Percentiles rank a stretch among this genome's conserved stretches.
These are phyloP conservation scores for Ceratotherium simum DNA, from an alignment of 2,113 vertebrate species.

Conservation along the genomic window DNA sequence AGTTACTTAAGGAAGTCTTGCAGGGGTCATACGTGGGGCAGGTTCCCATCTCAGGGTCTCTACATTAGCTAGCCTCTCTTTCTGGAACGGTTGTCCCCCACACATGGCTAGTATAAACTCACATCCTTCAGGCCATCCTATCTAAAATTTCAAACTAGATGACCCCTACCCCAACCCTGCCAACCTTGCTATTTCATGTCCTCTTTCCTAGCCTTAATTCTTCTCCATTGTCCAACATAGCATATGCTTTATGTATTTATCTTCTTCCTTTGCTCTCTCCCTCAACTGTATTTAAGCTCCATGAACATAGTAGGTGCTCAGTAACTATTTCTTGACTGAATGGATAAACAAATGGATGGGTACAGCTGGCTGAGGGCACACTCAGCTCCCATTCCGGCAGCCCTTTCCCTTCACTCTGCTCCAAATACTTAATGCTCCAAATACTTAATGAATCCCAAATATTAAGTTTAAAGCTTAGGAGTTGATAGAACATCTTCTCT, in stretches of 20 bases:
- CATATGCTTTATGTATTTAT: not conserved
- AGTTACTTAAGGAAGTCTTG: not conserved
- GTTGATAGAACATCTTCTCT: not conserved
- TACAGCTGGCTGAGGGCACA: not conserved
- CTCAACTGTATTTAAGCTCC: not conserved
- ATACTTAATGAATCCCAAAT: not conserved
- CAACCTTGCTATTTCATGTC: not conserved
- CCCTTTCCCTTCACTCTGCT: not conserved
- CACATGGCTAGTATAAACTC: no score
- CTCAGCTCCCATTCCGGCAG: not conserved
- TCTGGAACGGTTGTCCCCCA: not conserved
- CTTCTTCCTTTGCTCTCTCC: not conserved
- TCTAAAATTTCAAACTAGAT: not conserved
- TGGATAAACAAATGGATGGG: not conserved
- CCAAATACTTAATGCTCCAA: not conserved
- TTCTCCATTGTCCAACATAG: not conserved
- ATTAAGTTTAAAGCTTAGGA: not conserved
- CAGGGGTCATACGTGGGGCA: not conserved
- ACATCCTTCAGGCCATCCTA: not conserved
- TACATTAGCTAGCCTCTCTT: not conserved
- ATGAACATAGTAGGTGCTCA: not conserved
- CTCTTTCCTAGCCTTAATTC: not conserved
- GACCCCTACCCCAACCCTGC: no score
- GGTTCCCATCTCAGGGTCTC: not conserved
- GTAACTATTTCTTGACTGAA: not conserved